Base-by-base conservation (phyloP, 2,113 vertebrate species). In the Nyctibius bracteatus region DNA sequence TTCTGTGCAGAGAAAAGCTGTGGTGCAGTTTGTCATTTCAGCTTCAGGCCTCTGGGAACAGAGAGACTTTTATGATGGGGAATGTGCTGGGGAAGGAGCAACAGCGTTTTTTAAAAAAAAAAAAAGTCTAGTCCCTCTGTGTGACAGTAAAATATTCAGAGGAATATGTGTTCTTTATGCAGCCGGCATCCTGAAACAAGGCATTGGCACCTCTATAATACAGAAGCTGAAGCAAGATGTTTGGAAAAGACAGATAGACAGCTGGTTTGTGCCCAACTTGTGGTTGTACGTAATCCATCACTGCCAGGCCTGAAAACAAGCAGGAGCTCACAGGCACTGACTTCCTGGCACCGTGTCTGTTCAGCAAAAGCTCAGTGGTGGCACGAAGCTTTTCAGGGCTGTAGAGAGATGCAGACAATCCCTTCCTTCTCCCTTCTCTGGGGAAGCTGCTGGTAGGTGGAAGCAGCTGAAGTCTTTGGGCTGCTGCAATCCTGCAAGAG, bases 111-210 rank as follows among this genome's bases (percentile, higher is more conserved):
- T 5, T 1, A 28, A 55, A 74, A 68, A 63, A 59, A 31, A 46
- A 23, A 37, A 25, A 58, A 67, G 77, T 54, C 81, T 46, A 81
- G 57, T 89, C 17, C 35, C 39, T 86, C 73, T 73, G 54, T 73
- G 62, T 92, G 94, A 97, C 91, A 89, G 83, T 95, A 94, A 96
- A 95, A 96, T 95, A 96, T 97, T 95, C 95, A 95, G 88, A 81
- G 82, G 89, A 97, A 87, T 91, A 84, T 94, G 88, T 77, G 73
- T 31, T 95, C 62, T 89, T 94, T 72, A 80, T 92, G 83, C 83
- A 82, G 86, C 5, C 91, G 81, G 92, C 94, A 91, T 94, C 86
- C 94, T 85, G 86, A 77, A 96, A 85, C 66, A 54, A 94, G 94
- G 66, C 92, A 73, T 7, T 97, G 94, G 91, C 95, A 96, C 92